Base-by-base conservation (phyloP, 2,113 vertebrate genomes). In the Glaucidium brasilianum region DNA sequence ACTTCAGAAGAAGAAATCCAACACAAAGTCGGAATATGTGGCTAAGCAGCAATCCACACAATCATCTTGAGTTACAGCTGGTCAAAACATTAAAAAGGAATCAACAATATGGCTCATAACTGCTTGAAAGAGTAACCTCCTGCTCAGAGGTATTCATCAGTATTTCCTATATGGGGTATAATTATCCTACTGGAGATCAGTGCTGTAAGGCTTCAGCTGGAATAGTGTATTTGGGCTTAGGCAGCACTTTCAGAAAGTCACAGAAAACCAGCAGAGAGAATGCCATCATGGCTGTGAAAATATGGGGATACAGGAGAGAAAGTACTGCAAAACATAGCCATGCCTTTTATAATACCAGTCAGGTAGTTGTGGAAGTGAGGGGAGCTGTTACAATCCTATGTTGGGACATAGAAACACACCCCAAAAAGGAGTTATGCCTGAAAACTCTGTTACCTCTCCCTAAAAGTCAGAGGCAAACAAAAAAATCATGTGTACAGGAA, bases 21-120 rank as follows among this genome's bases (percentile, higher is more conserved):
- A 73, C 23, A 35, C 10, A 1, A 77, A 69, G 58, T 16, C 2
- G 32, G 75, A 88, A 55, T 50, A 66, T 41, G 75, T 88, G 91
- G 88, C 72, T 67, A 84, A 91, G 80, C 76, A 96, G 86, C 63
- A 94, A 91, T 78, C 63, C 50, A 76, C 92, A 69, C 39, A 41
- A 59, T 60, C 59, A 14, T 43, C 68, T 59, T 0, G 3, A 84
- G 89, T 67, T 89, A 69, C 95, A 95, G 86, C 79, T 91, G 88
- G 83, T 39, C 86, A 94, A 37, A 84, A 60, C 83, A 89, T 85
- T 30, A 88, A 84, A 81, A 67, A 86, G 47, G 56, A 95, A 34
- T 67, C 79, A 94, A 63, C 32, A 63, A 45, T 5, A n/a, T 3
- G 32, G 76, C 76, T 92, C 55, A 29, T 27, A 79, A 58, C 45